These are phyloP conservation scores for Pleuronectes platessa DNA, from an alignment of 2,113 vertebrate genomes.

Conservation along the genomic window DNA sequence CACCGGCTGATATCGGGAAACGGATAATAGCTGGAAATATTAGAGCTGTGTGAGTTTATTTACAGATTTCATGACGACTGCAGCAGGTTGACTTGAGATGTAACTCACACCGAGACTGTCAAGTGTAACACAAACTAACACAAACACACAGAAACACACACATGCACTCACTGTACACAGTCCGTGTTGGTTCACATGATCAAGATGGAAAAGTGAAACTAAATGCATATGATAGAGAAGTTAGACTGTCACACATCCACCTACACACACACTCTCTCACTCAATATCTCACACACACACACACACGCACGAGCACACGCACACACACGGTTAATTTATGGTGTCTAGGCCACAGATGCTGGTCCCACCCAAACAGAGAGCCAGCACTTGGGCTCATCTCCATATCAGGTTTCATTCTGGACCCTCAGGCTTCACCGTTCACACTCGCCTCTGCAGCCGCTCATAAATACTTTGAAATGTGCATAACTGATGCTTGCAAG, in stretches of 20 bases:
- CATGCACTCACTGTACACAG: no score
- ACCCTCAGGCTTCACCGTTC: constrained; percentile 32
- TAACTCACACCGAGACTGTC: neutral
- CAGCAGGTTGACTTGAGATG: neutral
- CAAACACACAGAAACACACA: no score
- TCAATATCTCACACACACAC: constrained; percentile 2
- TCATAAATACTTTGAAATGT: constrained; percentile 16
- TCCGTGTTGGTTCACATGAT: neutral
- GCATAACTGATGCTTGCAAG: neutral
- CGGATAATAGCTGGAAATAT: constrained; percentile 1
- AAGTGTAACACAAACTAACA: neutral
- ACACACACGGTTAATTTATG: constrained; percentile 15
- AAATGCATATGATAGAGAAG: neutral
- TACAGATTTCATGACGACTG: neutral
- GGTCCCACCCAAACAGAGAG: constrained; percentile 43
- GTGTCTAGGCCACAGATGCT: constrained; percentile 5
- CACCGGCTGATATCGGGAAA: constrained; percentile 5
- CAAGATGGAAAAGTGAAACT: neutral
- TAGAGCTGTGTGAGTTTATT: constrained; percentile 35
- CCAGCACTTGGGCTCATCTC: constrained; percentile 46
- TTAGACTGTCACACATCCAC: neutral
- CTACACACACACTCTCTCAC: constrained; percentile 14
- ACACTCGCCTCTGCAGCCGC: constrained; percentile 29
- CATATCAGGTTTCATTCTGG: constrained; percentile 70
- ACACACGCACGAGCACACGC: constrained; percentile 28